Base-by-base conservation (phyloP, 2,113 vertebrate species). In the Acanthisitta chloris region DNA sequence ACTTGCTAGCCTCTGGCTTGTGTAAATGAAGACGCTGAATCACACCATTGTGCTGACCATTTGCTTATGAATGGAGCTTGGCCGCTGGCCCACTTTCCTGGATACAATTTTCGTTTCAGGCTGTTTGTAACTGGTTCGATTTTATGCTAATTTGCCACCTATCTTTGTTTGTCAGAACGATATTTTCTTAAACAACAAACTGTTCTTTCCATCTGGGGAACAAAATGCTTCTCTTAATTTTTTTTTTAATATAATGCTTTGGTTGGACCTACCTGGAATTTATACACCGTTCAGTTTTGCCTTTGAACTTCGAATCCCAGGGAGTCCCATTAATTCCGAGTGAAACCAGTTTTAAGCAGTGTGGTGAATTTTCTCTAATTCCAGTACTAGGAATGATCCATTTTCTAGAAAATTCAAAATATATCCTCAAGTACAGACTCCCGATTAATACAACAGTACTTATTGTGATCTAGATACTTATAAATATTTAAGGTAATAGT, bases 61-160 rank as follows among this genome's bases (percentile, higher is more conserved):
- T 98, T 97, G 97, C 97, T 95, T 93, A 54, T 97, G 97, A 98
- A 98, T 97, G 97, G 96, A 81, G 55, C 95, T 97, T 98, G 98
- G 98, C 98, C 65, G 46, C n/a, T 19, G 36, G 91, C 97, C 97
- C 80, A 0, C 90, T 92, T 90, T 62, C 92, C 94, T 54, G 88
- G 65, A 94, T 67, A 88, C 96, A 96, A 52, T 92, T 96, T 97
- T 95, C 40, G 20, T 93, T 94, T 88, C 92, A 88, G 96, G 92
- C 92, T 87, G 15, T 93, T 96, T 70, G 86, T n/a, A 84, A 64
- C 83, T 34, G 54, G 4, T 91, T 73, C 24, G 26, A 46, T 91
- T 90, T 95, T 36, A 70, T 81, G 81, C 79, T 94, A 36, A 81
- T 94, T 94, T 86, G 49, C 91, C 89, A 52, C 82, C 85, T 86